A percentile compares a stretch with the other conserved stretches of the same genome.
phyloP scores from a whole-genome alignment of 2,888 invertebrate genomes.

The Lymantria monacha region DNA sequence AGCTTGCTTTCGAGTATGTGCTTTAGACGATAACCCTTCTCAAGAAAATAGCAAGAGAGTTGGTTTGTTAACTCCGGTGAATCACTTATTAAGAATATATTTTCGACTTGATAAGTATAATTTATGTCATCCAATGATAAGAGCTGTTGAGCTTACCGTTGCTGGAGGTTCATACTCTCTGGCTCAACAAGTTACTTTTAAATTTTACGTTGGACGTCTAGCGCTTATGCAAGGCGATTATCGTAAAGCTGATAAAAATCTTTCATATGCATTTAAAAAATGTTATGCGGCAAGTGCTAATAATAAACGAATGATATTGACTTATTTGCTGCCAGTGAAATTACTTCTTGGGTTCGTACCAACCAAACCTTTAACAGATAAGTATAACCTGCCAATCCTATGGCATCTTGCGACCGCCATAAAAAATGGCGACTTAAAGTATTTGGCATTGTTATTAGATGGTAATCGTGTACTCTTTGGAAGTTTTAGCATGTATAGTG shows the following conservation, averaged over 20 bases:
- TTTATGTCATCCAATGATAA: constrained; percentile 2
- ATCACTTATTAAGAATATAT: constrained; percentile 1
- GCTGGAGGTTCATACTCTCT: neutral
- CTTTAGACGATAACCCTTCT: neutral
- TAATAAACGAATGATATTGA: constrained; percentile 1
- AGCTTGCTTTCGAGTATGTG: neutral
- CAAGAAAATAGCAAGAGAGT: neutral
- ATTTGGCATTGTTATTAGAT: neutral
- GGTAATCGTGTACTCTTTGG: neutral
- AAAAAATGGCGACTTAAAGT: neutral
- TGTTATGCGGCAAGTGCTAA: neutral
- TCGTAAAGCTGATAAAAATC: neutral
- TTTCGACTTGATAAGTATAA: neutral
- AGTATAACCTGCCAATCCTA: neutral
- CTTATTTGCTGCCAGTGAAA: constrained; percentile 2
- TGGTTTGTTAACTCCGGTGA: constrained; percentile 1
- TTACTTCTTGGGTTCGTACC: constrained; percentile 4
- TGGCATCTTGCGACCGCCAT: constrained; percentile 1
- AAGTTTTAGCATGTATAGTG: neutral
- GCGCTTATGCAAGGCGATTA: constrained; percentile 3
- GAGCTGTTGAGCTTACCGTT: neutral
- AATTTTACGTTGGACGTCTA: constrained; percentile 2
- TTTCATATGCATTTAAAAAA: constrained; percentile 2
- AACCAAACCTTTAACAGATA: neutral
- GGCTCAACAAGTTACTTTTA: neutral